phyloP scores from a whole-genome alignment of 2,888 invertebrate species.

The Nematopogon swammerdamellus region DNA sequence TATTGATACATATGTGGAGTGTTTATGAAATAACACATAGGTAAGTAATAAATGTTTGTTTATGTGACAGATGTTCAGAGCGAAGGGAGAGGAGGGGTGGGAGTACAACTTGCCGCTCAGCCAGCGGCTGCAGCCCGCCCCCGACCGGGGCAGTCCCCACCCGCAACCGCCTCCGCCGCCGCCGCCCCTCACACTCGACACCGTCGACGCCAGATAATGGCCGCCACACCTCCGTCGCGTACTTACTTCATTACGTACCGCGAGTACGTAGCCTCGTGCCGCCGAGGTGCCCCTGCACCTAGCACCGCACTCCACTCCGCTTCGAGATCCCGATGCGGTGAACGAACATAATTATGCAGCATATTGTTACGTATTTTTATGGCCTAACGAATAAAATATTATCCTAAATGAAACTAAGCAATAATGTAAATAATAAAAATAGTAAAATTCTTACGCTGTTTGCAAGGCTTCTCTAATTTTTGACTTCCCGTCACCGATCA shows the following conservation, averaged over 20 bases:
- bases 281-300: too few species aligned
- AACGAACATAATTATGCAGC: neutral
- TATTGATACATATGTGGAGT: too few species aligned
- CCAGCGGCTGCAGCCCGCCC: constrained; percentile 24
- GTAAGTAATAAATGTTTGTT: constrained; percentile 15
- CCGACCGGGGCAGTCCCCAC: constrained; percentile 6
- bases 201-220: neutral
- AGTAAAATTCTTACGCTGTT: neutral
- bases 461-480: neutral
- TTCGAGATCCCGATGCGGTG: too few species aligned
- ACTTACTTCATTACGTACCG: neutral
- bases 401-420: neutral
- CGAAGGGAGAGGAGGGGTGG: constrained; percentile 63
- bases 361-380: neutral
- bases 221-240: neutral
- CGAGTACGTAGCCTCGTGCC: neutral
- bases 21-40: too few species aligned
- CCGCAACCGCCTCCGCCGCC: neutral
- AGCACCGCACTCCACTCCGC: too few species aligned
- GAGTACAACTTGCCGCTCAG: constrained; percentile 50
- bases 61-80: constrained; percentile 61
- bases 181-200: neutral
- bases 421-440: neutral
- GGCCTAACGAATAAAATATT: neutral
- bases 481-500: neutral